Evolutionary conservation across 2,888 invertebrate genomes (phyloP).

Genomic region (Diloba caeruleocephala): DNA sequence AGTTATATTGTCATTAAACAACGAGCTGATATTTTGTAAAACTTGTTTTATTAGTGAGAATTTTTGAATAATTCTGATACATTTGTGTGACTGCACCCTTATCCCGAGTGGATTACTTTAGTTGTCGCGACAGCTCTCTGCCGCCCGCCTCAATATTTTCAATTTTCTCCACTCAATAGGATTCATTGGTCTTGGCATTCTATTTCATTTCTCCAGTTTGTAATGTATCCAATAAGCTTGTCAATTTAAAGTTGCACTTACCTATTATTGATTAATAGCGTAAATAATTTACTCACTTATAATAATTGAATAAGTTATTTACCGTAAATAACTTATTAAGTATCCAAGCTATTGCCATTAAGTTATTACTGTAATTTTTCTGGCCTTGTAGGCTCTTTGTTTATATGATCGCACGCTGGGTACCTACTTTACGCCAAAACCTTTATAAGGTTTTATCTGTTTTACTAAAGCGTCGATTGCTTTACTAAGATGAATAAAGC

Average conservation of each 20-base stretch:
- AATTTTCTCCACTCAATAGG: conserved; percentile 38
- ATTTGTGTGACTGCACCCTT: conserved; percentile 20
- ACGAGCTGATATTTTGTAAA: no score
- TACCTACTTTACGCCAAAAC: conserved; percentile 9
- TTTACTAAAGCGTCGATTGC: conserved; percentile 31
- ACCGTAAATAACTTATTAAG: not conserved
- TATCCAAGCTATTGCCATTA: conserved; percentile 3
- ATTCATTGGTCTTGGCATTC: conserved; percentile 13
- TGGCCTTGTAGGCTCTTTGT: conserved; percentile 21
- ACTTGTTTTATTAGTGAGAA: no score
- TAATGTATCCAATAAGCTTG: conserved; percentile 6
- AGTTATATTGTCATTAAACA: no score
- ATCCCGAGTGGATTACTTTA: conserved; percentile 13
- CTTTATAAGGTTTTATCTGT: conserved; percentile 25
- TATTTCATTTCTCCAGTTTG: conserved; percentile 4
- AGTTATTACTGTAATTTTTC: conserved; percentile 12
- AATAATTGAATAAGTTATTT: not conserved
- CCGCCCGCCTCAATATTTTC: conserved; percentile 30
- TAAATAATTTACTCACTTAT: not conserved
- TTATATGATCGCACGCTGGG: conserved; percentile 11
- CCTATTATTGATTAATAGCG: not conserved
- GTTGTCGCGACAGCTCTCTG: conserved; percentile 16
- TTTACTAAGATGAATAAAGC: conserved; percentile 37
- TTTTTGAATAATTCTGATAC: conserved; percentile 1
- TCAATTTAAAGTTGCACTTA: not conserved